These are phyloP conservation scores for Trididemnum miniatum DNA, from an alignment of 23 tunicate species.

Conservation along the genomic window DNA sequence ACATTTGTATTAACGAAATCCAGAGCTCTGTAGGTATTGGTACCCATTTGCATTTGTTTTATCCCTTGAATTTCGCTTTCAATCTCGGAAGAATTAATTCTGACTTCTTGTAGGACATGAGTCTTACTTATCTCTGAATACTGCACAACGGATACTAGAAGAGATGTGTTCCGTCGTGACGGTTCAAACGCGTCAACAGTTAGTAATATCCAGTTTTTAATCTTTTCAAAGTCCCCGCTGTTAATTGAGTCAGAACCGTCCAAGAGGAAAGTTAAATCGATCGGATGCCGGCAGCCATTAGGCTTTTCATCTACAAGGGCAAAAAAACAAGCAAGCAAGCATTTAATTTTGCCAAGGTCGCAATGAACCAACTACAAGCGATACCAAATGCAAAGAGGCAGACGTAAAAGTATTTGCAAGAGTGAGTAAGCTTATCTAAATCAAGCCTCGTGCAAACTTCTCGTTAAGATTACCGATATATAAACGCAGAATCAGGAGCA, in stretches of 20 bases:
- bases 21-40: conserved; percentile 76
- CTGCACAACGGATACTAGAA: conserved; percentile 69
- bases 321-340: no score
- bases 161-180: conserved; percentile 4
- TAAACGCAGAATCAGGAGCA: no score
- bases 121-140: no score
- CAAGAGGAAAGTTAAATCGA: conserved; percentile 83
- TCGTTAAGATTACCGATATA: no score
- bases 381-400: no score
- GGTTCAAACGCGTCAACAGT: conserved; percentile 69
- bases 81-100: conserved; percentile 26
- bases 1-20: conserved; percentile 51
- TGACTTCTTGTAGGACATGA: conserved; percentile 31
- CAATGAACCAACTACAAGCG: no score
- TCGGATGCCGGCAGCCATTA: no score
- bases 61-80: conserved; percentile 30
- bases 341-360: no score
- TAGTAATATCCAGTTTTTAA: conserved; percentile 66
- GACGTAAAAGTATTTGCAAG: no score
- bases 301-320: no score
- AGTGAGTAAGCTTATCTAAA: no score
- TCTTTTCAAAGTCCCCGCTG: conserved; percentile 51
- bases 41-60: conserved; percentile 69
- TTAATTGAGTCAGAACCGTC: conserved; percentile 87
- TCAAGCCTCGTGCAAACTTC: no score